phyloP scores from a whole-genome alignment of 2,888 invertebrate species.

The Sminthurinus aureus region DNA sequence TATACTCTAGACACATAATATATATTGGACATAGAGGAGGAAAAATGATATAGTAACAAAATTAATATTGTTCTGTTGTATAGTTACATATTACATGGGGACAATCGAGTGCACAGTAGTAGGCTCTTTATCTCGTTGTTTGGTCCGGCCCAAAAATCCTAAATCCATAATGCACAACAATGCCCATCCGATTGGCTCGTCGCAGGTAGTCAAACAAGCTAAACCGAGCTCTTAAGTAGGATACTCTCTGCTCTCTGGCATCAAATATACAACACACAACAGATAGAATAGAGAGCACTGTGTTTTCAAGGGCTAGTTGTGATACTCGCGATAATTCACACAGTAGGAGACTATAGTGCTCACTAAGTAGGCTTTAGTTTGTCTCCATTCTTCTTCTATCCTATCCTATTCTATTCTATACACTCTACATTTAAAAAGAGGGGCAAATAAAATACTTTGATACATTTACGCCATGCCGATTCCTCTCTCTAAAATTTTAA shows the following conservation, averaged over 20 bases:
- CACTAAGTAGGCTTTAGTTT: slow-evolving; percentile 29
- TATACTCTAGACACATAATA: slow-evolving; percentile 11
- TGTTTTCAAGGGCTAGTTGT: slow-evolving; percentile 36
- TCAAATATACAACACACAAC: too few species aligned
- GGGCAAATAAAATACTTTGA: slow-evolving; percentile 4
- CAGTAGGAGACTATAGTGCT: slow-evolving; percentile 36
- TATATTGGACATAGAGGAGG: too few species aligned
- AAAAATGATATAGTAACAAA: too few species aligned
- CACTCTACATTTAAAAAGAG: not conserved
- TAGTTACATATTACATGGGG: too few species aligned
- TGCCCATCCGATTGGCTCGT: slow-evolving; percentile 30
- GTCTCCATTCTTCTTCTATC: slow-evolving; percentile 14
- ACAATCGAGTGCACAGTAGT: too few species aligned
- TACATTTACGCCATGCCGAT: slow-evolving; percentile 23
- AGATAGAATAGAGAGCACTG: too few species aligned
- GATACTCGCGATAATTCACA: slow-evolving; percentile 35
- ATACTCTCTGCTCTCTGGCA: too few species aligned
- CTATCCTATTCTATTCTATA: not conserved
- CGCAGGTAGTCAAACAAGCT: slow-evolving; percentile 27
- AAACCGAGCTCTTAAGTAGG: slow-evolving; percentile 16
- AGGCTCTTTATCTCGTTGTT: slow-evolving; percentile 20
- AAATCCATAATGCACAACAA: slow-evolving; percentile 40
- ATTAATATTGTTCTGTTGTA: too few species aligned
- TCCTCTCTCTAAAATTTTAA: not conserved
- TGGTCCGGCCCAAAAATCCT: slow-evolving; percentile 37